Evolutionary conservation across 2,888 invertebrate species (phyloP), one percentile per base, ranked within the genome.

Genomic region (Petrophora chlorosata): DNA sequence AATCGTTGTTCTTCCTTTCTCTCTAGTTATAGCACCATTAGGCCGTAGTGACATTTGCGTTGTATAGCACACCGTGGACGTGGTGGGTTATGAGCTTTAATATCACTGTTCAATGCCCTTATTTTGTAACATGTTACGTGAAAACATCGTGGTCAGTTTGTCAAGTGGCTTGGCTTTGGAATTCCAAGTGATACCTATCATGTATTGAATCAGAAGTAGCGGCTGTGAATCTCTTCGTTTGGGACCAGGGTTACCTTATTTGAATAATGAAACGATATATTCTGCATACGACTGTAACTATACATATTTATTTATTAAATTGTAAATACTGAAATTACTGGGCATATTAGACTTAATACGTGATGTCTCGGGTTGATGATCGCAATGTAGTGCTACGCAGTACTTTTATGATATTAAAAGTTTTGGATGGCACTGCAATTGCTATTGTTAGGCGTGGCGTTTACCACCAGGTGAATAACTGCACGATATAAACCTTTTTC

Each of bases 51-150:
- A 2, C 4, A 19, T 4, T 5, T 19, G 1, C 1, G 7, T 5
- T 19, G 19, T 5, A 5, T 7, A 19, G 7, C 19, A 19, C n/a
- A 7, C 7, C 0, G 5, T 23, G 23, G 2, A 23, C n/a, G 3
- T n/a, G n/a, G 8, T 23, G 23, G 23, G 23, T 23, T 23, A 3
- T 23, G 23, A 23, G 23, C 23, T n/a, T 23, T 8, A 2, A 7
- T 2, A 17, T 26, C 9, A 26, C 33, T 30, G 40, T 29, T 25
- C 41, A 57, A 36, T 63, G 64, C 64, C 62, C 64, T 58, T 71
- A 67, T 79, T 76, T 64, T 28, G 70, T 59, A 72, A 76, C 40
- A 46, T 29, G 43, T 64, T 68, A 63, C 71, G 66, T 66, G 56
- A 49, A 49, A 51, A 58, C 49, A 53, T 49, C 50, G 59, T 36